Percentiles rank a stretch among this genome's conserved stretches.
phyloP scores from a whole-genome alignment of 2,113 vertebrate species.

The Pedionomus torquatus region DNA sequence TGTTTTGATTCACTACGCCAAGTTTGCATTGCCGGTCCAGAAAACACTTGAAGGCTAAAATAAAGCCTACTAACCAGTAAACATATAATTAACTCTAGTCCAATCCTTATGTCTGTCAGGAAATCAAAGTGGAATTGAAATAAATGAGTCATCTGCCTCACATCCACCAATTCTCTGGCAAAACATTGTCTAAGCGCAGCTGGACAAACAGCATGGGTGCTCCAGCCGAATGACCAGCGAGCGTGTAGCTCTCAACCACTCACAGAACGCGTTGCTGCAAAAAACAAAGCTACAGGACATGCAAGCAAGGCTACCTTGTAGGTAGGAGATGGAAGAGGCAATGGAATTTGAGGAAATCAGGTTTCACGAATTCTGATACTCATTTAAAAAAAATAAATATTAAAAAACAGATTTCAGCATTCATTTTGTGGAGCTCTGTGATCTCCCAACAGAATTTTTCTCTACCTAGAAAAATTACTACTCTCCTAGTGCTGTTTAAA shows the following conservation, averaged over 20 bases:
- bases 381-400: neutral
- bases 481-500: neutral
- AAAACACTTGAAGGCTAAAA: neutral
- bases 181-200: neutral
- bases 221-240: neutral
- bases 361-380: neutral
- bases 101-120: neutral
- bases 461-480: neutral
- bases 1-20: neutral
- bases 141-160: neutral
- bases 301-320: neutral
- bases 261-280: neutral
- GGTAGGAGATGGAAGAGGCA: neutral
- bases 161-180: neutral
- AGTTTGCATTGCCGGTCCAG: neutral
- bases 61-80: neutral
- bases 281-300: neutral
- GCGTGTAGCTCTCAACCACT: neutral
- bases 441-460: neutral
- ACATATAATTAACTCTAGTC: neutral
- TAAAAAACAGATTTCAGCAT: neutral
- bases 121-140: neutral
- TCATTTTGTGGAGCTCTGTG: neutral
- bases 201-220: neutral
- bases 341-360: neutral